phyloP scores from a whole-genome alignment of 2,113 vertebrate genomes.

The Athene noctua region DNA sequence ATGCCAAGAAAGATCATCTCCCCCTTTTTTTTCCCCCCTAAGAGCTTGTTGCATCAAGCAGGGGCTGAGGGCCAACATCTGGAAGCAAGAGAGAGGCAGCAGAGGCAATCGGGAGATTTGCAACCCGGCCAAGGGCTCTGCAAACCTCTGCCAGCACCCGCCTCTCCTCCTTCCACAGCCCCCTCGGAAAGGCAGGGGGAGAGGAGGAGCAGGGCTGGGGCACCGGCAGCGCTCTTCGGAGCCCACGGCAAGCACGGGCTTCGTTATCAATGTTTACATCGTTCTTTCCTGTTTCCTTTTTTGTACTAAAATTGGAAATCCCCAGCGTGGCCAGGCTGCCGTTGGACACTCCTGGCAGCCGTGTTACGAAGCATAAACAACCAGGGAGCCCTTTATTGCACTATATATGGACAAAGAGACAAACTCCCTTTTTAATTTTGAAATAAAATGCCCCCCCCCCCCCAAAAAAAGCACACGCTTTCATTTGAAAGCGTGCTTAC shows the following conservation, averaged over 20 bases:
- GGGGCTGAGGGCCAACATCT: neutral
- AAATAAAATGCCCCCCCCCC: accelerated
- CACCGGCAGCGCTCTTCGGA: accelerated
- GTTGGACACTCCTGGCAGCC: neutral
- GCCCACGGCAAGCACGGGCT: neutral
- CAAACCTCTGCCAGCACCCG: neutral
- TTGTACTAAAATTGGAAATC: neutral
- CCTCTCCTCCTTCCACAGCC: neutral
- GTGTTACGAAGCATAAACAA: neutral
- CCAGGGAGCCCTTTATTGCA: neutral
- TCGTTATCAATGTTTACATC: neutral
- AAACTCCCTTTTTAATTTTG: neutral
- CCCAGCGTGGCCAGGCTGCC: neutral
- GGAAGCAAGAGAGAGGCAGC: neutral
- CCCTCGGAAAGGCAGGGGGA: neutral
- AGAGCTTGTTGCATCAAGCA: neutral
- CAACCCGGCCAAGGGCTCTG: neutral
- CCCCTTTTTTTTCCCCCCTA: accelerated
- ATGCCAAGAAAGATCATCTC: neutral
- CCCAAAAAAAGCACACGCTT: neutral
- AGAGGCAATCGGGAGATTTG: neutral
- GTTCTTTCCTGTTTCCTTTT: neutral
- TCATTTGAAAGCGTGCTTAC: neutral
- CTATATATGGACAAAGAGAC: neutral
- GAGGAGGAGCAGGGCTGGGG: neutral